Evolutionary conservation across 1,140 invertebrate genomes (phyloP).

Genomic region (Magallana gigas): DNA sequence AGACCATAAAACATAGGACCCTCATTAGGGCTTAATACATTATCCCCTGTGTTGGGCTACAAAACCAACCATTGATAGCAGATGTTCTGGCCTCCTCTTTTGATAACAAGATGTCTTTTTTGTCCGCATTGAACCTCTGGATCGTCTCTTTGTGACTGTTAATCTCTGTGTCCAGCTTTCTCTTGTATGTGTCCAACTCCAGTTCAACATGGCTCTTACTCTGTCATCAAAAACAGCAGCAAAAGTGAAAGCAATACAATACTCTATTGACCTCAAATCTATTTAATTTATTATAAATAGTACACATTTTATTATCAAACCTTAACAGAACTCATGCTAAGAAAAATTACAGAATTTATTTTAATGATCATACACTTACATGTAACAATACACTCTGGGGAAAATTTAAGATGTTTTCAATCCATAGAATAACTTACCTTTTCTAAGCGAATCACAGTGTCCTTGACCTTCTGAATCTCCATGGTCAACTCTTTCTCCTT

Average conservation of each 20-base stretch:
- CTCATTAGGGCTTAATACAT: no score
- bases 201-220: constrained; percentile 90
- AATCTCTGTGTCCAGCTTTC: constrained; percentile 93
- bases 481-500: constrained; percentile 85
- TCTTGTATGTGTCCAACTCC: constrained; percentile 92
- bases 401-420: not conserved
- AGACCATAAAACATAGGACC: no score
- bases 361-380: not conserved
- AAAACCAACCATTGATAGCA: constrained; percentile 88
- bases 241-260: no score
- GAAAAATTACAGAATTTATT: no score
- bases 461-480: constrained; percentile 84
- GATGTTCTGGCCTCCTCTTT: constrained; percentile 94
- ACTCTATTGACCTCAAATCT: no score
- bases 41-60: no score
- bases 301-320: no score
- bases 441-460: constrained; percentile 90
- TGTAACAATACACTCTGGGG: not conserved
- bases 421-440: constrained; percentile 82
- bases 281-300: no score
- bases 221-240: constrained; percentile 60
- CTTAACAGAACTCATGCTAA: no score
- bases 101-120: constrained; percentile 83
- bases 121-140: constrained; percentile 82
- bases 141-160: constrained; percentile 89